phyloP scores from a whole-genome alignment of 2,888 invertebrate species.

The Tipula confusa region DNA sequence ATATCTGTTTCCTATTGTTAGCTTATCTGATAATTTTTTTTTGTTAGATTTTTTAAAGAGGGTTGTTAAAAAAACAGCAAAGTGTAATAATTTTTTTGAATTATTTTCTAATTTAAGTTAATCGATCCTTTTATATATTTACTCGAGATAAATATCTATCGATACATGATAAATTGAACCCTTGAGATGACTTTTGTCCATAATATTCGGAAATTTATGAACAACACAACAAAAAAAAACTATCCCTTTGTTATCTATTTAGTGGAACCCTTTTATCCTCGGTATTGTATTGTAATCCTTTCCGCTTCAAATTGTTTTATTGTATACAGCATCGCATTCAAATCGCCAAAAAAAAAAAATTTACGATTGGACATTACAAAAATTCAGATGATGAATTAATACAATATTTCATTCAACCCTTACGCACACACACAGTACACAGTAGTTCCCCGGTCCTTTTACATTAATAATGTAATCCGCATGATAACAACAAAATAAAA shows the following conservation, averaged over 20 bases:
- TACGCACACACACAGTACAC: neutral
- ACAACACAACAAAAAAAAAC: neutral
- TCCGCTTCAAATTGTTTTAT: neutral
- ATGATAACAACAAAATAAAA: neutral
- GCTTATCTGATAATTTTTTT: neutral
- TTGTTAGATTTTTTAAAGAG: neutral
- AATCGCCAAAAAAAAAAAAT: conserved; percentile 1
- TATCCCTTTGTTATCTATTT: neutral
- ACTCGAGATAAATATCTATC: neutral
- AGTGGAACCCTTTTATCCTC: neutral
- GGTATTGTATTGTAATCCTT: neutral
- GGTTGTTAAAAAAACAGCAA: neutral
- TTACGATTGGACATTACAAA: neutral
- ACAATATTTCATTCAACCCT: conserved; percentile 13
- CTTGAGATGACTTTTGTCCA: neutral
- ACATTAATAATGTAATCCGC: neutral
- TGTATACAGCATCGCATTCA: neutral
- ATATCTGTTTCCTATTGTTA: conserved; percentile 20
- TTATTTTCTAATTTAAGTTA: conserved; percentile 6
- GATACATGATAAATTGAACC: conserved; percentile 25
- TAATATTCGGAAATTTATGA: too few species aligned
- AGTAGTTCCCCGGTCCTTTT: neutral
- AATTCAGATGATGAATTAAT: neutral
- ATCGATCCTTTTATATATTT: conserved; percentile 10
- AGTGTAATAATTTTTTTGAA: conserved; percentile 21